A percentile compares a stretch with the other conserved stretches of the same genome.
These are phyloP conservation scores for Diphyllodes magnificus DNA, from an alignment of 2,113 vertebrate species.

Conservation along the genomic window DNA sequence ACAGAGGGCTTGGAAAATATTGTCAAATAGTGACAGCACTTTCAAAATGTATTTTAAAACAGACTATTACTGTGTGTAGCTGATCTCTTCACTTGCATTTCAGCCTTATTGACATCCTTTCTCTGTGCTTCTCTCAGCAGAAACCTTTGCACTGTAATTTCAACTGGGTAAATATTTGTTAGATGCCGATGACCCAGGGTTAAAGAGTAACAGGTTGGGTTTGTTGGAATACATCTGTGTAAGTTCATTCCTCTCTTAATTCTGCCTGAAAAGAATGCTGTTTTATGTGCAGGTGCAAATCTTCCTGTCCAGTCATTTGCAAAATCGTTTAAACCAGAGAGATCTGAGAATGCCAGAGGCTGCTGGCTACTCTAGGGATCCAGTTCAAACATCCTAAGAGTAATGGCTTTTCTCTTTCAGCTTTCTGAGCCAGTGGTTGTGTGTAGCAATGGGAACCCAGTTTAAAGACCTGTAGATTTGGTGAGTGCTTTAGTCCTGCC, in stretches of 20 bases:
- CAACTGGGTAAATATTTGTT: constrained; percentile 55
- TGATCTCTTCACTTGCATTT: background rate
- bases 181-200: constrained; percentile 13
- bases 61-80: background rate
- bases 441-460: background rate
- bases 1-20: background rate
- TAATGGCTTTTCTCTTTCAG: background rate
- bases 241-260: background rate
- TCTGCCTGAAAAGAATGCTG: background rate
- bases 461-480: background rate
- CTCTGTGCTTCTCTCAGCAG: background rate
- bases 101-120: background rate
- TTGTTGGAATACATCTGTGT: background rate
- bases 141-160: constrained; percentile 64
- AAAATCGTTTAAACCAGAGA: background rate
- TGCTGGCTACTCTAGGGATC: background rate
- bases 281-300: constrained; percentile 3
- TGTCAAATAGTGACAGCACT: background rate
- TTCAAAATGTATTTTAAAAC: background rate
- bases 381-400: background rate
- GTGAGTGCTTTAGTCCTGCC: background rate
- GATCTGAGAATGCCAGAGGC: background rate
- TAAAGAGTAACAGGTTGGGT: constrained; percentile 49
- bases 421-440: background rate
- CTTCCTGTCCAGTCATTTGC: background rate